Evolutionary conservation across 2,888 invertebrate genomes (phyloP), one percentile per base, ranked within the genome.

Genomic region (Synanthedon andrenaeformis): DNA sequence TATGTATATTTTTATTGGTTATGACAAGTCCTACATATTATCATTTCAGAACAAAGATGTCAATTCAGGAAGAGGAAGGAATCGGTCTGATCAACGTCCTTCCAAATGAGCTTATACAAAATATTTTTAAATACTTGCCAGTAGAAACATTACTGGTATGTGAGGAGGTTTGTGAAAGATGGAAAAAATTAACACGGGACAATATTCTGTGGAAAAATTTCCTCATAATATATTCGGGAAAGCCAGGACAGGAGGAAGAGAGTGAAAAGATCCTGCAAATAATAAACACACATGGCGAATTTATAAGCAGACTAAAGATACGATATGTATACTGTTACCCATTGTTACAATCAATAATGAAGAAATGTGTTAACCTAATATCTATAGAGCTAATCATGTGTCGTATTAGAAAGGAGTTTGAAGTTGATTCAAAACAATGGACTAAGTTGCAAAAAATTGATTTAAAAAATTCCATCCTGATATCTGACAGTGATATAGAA

Each of bases 331-430:
- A 82, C 58, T 76, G 69, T 56, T 86, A 83, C 56, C 58, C 72
- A 14, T 59, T 68, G 11, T 72, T 85, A 19, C 72, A 72, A 59
- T 64, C 73, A 35, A 67, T 88, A 42, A 65, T 81, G 53, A 67
- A 72, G 4, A 65, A 72, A 55, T 86, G 87, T 62, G 56, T 58
- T 17, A 78, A 85, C 60, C 67, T 88, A 48, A 68, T 65, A 35
- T 76, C 79, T 17, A 58, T 88, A 17, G 84, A 86, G 65, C 61
- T 88, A 52, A 70, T 83, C 1, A 88, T 88, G 87, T 88, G 88
- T 56, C 66, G 76, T 52, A 66, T 88, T 35, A 65, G 66, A 53
- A 75, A 75, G 58, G 75, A 79, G 42, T 76, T 87, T 58, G 76
- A 77, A 62, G 60, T 70, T 17, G 75, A 81, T 55, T 55, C 85